These are phyloP conservation scores for Camarhynchus parvulus DNA, from an alignment of 2,113 vertebrate genomes.

Conservation along the genomic window DNA sequence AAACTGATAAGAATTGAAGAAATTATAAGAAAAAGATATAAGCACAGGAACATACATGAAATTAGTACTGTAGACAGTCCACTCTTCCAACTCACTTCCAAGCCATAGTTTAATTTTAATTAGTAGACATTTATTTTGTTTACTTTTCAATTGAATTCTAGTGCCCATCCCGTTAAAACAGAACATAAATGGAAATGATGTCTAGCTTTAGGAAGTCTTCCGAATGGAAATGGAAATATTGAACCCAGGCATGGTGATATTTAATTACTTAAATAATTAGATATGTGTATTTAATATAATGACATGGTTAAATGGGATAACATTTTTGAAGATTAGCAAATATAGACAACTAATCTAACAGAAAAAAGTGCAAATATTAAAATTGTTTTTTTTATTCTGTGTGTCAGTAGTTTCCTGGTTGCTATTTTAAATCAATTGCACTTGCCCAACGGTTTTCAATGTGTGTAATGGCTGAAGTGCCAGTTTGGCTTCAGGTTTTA, in stretches of 20 bases:
- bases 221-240: neutral
- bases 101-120: neutral
- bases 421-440: neutral
- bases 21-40: neutral
- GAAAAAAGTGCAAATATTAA: neutral
- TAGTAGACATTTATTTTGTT: neutral
- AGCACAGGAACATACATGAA: neutral
- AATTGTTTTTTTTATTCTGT: neutral
- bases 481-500: neutral
- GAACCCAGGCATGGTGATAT: neutral
- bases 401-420: neutral
- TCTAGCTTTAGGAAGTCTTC: neutral
- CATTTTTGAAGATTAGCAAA: neutral
- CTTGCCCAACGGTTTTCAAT: neutral
- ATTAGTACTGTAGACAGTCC: neutral
- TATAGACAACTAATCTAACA: neutral
- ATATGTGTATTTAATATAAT: neutral
- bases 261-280: neutral
- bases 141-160: neutral
- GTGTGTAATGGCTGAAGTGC: neutral
- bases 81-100: neutral
- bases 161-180: neutral
- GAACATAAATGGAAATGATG: neutral
- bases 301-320: neutral
- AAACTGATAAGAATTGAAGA: neutral